Conservation (phyloP, 2,797 vertebrate species). For the Neosilurus hyrtlii region DNA sequence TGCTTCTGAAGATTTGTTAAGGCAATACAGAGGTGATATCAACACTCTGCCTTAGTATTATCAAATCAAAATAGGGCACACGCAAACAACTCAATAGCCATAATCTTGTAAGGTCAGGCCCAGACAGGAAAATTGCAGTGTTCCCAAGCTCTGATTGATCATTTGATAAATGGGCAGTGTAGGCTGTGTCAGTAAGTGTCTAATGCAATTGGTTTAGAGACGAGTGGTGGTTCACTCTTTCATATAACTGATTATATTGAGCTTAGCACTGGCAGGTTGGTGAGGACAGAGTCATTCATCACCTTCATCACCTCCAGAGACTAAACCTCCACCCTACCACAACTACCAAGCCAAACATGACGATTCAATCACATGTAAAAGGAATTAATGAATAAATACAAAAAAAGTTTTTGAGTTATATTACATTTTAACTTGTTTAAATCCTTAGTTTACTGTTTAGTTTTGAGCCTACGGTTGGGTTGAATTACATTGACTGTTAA, state of each 20-base stretch:
- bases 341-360: constrained; percentile 10
- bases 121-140: constrained; percentile 36
- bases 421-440: neutral
- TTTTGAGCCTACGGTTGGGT: neutral
- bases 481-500: neutral
- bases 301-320: constrained; percentile 43
- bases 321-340: constrained; percentile 26
- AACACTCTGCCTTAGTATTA: constrained; percentile 31
- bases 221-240: constrained; percentile 44
- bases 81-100: constrained; percentile 35
- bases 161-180: constrained; percentile 37
- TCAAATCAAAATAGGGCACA: constrained; percentile 40
- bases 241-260: constrained; percentile 45
- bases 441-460: neutral
- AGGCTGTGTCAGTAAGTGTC: constrained; percentile 38
- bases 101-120: constrained; percentile 46
- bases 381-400: neutral
- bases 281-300: constrained; percentile 48
- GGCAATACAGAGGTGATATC: constrained; percentile 18
- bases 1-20: constrained; percentile 35
- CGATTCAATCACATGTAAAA: constrained; percentile 9
- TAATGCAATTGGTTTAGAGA: constrained; percentile 48
- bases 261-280: constrained; percentile 32
- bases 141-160: constrained; percentile 41
- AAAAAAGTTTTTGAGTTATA: neutral